Evolutionary conservation across 2,113 vertebrate species (phyloP).

Genomic region (Oryzias melastigma): DNA sequence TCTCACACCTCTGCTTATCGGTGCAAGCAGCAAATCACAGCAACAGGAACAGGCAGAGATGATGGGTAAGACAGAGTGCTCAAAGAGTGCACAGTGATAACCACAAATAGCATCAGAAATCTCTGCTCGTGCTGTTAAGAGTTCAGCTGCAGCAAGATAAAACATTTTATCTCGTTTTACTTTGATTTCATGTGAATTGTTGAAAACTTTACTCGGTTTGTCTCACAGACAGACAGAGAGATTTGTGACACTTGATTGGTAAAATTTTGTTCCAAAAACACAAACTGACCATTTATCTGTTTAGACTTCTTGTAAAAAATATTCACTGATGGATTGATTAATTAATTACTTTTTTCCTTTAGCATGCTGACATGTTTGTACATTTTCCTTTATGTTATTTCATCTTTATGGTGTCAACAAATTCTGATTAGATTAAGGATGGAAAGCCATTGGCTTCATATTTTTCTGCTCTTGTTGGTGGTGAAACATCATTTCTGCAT

Average conservation of each 20-base stretch:
- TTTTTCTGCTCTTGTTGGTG: too few relatives aligned
- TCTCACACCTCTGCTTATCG: constrained; percentile 59
- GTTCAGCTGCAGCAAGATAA: constrained; percentile 11
- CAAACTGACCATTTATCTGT: too few relatives aligned
- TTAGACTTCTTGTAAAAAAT: too few relatives aligned
- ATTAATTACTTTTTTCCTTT: too few relatives aligned
- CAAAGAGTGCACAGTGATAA: constrained; percentile 39
- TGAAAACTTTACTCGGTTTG: background rate
- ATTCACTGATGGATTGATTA: too few relatives aligned
- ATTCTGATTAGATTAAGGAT: too few relatives aligned
- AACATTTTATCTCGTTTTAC: constrained; percentile 11
- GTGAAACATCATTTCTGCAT: too few relatives aligned
- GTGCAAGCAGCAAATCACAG: constrained; percentile 30
- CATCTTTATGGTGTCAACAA: too few relatives aligned
- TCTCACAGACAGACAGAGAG: background rate
- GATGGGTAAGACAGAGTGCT: constrained; percentile 22
- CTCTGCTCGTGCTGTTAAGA: constrained; percentile 26
- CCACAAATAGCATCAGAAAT: constrained; percentile 50
- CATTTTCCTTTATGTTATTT: too few relatives aligned
- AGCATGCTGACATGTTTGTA: too few relatives aligned
- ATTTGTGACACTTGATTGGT: background rate
- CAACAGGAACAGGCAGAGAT: constrained; percentile 30
- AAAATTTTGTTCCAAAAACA: too few relatives aligned
- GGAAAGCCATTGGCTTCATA: too few relatives aligned
- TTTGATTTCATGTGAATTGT: constrained; percentile 16